Conservation (phyloP, 2,113 vertebrate species). For the Paradoxurus hermaphroditus region DNA sequence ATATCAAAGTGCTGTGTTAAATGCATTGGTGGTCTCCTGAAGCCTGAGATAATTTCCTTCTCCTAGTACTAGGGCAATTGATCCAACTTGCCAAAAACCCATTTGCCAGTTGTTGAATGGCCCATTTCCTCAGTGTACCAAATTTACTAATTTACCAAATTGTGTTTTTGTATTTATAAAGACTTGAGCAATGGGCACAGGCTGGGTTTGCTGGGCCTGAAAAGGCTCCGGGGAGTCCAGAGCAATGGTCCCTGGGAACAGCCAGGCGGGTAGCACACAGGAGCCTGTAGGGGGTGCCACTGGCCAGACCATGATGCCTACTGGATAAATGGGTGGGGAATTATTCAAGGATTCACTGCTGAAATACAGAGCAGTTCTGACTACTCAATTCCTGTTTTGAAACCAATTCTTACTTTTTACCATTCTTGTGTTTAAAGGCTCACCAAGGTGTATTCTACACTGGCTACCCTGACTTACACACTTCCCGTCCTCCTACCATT, state of each 20-base stretch:
- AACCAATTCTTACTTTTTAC: not conserved
- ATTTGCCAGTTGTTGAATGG: slow-evolving; percentile 29
- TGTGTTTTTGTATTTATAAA: slow-evolving; percentile 40
- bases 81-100: slow-evolving; percentile 33
- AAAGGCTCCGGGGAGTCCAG: not conserved
- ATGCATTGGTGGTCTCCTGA: not conserved
- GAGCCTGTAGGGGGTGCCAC: not conserved
- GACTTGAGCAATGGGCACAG: slow-evolving; percentile 12
- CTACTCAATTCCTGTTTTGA: not conserved
- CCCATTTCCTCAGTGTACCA: slow-evolving; percentile 34
- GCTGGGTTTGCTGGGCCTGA: not conserved
- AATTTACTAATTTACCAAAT: slow-evolving; percentile 44
- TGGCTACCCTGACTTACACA: not conserved
- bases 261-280: not conserved
- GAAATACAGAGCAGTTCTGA: not conserved
- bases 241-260: not conserved
- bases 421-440: not conserved
- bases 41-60: slow-evolving; percentile 5
- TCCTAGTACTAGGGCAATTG: not conserved
- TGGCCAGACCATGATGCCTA: not conserved
- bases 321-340: too few relatives aligned
- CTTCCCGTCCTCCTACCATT: not conserved
- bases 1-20: not conserved
- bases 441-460: not conserved
- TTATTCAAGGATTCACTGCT: not conserved